A percentile compares a stretch with the other conserved stretches of the same genome.
These are phyloP conservation scores for Cydia strobilella DNA, from an alignment of 1,140 invertebrate genomes.

Conservation along the genomic window DNA sequence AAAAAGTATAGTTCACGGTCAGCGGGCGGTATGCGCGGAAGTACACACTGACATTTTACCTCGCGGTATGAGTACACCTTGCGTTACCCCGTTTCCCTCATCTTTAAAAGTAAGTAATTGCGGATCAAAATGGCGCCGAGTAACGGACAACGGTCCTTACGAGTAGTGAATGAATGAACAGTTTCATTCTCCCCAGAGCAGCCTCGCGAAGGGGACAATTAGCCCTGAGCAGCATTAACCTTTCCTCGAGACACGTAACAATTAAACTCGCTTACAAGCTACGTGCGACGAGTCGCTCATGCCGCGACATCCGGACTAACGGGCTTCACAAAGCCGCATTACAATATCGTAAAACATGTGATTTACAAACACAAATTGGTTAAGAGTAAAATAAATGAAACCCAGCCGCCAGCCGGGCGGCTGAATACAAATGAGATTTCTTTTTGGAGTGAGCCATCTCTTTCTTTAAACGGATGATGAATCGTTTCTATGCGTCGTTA, in stretches of 20 bases:
- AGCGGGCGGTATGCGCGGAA: slow-evolving; percentile 52
- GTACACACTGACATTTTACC: slow-evolving; percentile 64
- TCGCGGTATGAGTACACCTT: slow-evolving; percentile 52
- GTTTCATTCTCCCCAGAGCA: slow-evolving; percentile 50
- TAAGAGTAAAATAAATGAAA: slow-evolving; percentile 63
- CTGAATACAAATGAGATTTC: slow-evolving; percentile 72
- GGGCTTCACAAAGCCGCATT: slow-evolving; percentile 47
- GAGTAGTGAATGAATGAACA: slow-evolving; percentile 49
- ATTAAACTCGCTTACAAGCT: slow-evolving; percentile 35
- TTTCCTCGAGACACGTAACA: slow-evolving; percentile 37
- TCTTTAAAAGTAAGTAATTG: slow-evolving; percentile 60
- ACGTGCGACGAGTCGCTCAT: slow-evolving; percentile 47
- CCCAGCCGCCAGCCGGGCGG: slow-evolving; percentile 40
- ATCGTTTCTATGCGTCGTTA: slow-evolving; percentile 73
- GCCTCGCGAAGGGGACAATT: slow-evolving; percentile 44
- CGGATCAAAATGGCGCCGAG: slow-evolving; percentile 49
- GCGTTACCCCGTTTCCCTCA: slow-evolving; percentile 43
- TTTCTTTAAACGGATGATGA: slow-evolving; percentile 69
- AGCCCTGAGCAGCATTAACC: slow-evolving; percentile 43
- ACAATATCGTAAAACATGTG: slow-evolving; percentile 59
- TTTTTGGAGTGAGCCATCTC: slow-evolving; percentile 71
- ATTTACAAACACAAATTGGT: slow-evolving; percentile 71
- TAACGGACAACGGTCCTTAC: slow-evolving; percentile 68
- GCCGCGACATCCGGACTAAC: slow-evolving; percentile 62
- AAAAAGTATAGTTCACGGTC: slow-evolving; percentile 74